Evolutionary conservation across 30 jellyfish, hydroid and myxozoan genomes (phyloP), one percentile per base, ranked within the genome.

Genomic region (Sanderia malayensis): DNA sequence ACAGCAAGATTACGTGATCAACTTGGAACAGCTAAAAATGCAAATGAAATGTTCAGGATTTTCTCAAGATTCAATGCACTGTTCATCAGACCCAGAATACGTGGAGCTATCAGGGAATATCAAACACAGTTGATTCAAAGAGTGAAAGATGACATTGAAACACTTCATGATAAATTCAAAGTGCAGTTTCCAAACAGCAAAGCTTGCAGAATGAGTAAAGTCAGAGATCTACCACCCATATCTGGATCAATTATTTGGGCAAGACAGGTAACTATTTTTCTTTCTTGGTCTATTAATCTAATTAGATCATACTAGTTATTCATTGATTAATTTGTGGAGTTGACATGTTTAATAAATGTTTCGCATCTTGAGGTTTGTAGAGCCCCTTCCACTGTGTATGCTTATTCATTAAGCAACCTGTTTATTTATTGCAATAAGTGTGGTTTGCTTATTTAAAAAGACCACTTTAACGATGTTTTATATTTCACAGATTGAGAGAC

Each of bases 231-330:
- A 46, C 97, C 97, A 1, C 97, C 97, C 37, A 58, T 88, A 17
- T 88, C 97, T 23, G 97, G 97, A 4, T 88, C 97, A 44, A 88
- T 88, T 49, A 88, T 88, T 44, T 88, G 97, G 97, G 97, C 97
- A 13, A 81, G 90, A 41, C 95, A 88, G 90, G 90, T 78, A 18
- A 2, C 77, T 25, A 19, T 7, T 15, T 8, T 3, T 31, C 6
- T 9, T 41, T 19, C 8, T 19, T 20, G 21, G 27, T 4, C 68
- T 57, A n/a, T 57, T 19, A 4, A 6, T 20, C 9, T 24, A 57
- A n/a, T n/a, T n/a, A n/a, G n/a, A n/a, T n/a, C n/a, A n/a, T n/a
- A n/a, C n/a, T n/a, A n/a, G n/a, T n/a, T n/a, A n/a, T n/a, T n/a
- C n/a, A n/a, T n/a, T n/a, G n/a, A n/a, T n/a, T n/a, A n/a, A n/a